Percentiles rank a stretch among this genome's conserved stretches.
Evolutionary conservation across 2,113 vertebrate species (phyloP).

Genomic region (Oncorhynchus nerka): DNA sequence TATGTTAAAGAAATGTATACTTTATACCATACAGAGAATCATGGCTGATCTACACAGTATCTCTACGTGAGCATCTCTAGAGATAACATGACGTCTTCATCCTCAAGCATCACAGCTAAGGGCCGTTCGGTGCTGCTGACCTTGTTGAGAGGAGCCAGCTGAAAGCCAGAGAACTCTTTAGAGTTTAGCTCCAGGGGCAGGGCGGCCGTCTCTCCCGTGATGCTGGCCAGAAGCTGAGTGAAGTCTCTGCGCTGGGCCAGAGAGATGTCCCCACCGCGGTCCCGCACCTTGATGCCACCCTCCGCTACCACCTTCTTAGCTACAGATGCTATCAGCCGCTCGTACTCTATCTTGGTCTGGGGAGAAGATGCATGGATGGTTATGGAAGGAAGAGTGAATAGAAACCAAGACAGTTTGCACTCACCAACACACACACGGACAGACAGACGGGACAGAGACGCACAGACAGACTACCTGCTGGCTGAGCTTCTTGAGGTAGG

Average conservation of each 20-base stretch:
- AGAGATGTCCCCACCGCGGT: slow-evolving; percentile 80
- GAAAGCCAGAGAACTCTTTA: slow-evolving; percentile 95
- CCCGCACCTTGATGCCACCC: slow-evolving; percentile 89
- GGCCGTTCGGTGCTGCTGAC: slow-evolving; percentile 59
- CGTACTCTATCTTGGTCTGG: slow-evolving; percentile 92
- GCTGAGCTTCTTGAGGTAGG: slow-evolving; percentile 98
- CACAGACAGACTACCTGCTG: slow-evolving; percentile 80
- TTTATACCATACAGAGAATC: too few species aligned
- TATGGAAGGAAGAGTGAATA: background rate
- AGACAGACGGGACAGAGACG: too few species aligned
- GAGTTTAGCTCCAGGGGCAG: slow-evolving; percentile 86
- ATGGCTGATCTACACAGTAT: too few species aligned
- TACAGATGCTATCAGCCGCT: slow-evolving; percentile 88
- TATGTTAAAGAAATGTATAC: too few species aligned
- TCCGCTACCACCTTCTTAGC: slow-evolving; percentile 87
- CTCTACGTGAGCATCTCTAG: too few species aligned
- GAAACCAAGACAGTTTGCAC: too few species aligned
- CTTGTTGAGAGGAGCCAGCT: slow-evolving; percentile 91
- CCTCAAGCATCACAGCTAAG: background rate
- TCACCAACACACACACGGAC: too few species aligned
- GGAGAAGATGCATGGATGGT: slow-evolving; percentile 33
- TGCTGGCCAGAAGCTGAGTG: slow-evolving; percentile 87
- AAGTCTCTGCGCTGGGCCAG: slow-evolving; percentile 88
- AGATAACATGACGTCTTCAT: too few species aligned
- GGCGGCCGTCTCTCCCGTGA: slow-evolving; percentile 80